These are phyloP conservation scores for Athrips mouffetella DNA, from an alignment of 2,888 invertebrate species.

Conservation along the genomic window DNA sequence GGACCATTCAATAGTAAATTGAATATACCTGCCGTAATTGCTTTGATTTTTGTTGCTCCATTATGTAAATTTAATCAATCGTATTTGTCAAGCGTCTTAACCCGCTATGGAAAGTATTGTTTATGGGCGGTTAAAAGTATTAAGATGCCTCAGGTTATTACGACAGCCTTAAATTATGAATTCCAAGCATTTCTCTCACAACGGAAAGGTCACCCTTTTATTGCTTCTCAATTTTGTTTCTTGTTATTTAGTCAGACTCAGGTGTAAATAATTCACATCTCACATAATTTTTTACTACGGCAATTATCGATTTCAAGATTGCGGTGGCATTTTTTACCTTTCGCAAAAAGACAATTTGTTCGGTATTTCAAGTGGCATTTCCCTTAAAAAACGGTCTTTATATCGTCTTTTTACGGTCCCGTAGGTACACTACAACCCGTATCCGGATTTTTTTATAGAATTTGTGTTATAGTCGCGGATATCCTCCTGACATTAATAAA, in stretches of 20 bases:
- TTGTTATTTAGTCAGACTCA: conserved; percentile 2
- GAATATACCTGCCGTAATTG: background rate
- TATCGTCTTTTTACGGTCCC: too few species aligned
- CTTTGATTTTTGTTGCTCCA: conserved; percentile 1
- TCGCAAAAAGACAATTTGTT: conserved; percentile 13
- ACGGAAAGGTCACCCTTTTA: conserved; percentile 13
- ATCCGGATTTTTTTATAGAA: too few species aligned
- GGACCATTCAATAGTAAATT: background rate
- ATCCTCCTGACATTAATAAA: too few species aligned
- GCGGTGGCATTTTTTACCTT: conserved; percentile 9
- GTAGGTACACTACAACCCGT: too few species aligned
- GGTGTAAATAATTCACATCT: conserved; percentile 15
- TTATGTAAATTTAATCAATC: conserved; percentile 7
- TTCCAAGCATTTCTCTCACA: conserved; percentile 13
- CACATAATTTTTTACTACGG: conserved; percentile 14
- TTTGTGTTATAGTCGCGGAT: too few species aligned
- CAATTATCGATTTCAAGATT: conserved; percentile 15
- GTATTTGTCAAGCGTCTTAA: background rate
- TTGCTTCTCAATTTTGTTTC: background rate
- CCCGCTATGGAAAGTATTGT: background rate
- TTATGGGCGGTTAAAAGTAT: background rate
- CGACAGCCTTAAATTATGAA: conserved; percentile 5
- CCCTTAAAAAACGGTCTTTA: too few species aligned
- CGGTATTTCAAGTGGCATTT: too few species aligned
- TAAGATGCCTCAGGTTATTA: background rate